Evolutionary conservation across 2,113 vertebrate genomes (phyloP), one percentile per base, ranked within the genome.

Genomic region (Phocoena sinus): DNA sequence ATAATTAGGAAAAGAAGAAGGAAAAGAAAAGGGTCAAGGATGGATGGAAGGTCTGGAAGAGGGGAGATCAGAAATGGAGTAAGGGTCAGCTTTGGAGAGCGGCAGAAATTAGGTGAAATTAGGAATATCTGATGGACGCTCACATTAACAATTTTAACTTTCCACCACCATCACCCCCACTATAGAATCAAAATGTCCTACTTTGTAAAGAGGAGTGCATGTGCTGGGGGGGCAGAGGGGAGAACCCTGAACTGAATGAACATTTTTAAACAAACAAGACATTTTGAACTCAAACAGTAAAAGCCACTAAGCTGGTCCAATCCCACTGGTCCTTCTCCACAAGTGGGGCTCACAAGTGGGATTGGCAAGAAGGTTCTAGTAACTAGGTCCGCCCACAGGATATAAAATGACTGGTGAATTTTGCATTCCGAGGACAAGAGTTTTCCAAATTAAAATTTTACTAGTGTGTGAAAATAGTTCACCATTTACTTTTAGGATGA

Each of bases 371-470:
- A 82, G 38, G 44, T 68, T 71, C 94, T 26, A 94, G 62, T 4
- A 91, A 74, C 89, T 21, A 65, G 73, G 47, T 95, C 62, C 58
- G 53, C 53, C 31, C 14, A 1, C 23, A 68, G 50, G 21, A 68
- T 21, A 5, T 36, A 71, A 97, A 95, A 77, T 81, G 58, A 60
- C 65, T 63, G 65, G 79, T 84, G 25, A 44, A 83, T 31, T 60
- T 33, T 28, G 67, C 67, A 56, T 88, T 93, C 93, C 79, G 93
- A 92, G n/a, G 93, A 76, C 86, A 87, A 74, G 63, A 94, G 63
- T 73, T 86, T 96, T 96, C 96, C 73, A 87, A 97, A 96, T 93
- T 93, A 94, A 88, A 97, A 82, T 85, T 91, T 96, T 94, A 92
- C 90, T 79, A 92, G 85, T 65, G 81, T 96, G 83, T 89, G 87